Percentiles rank a stretch among this genome's conserved stretches.
phyloP scores from a whole-genome alignment of 2,888 invertebrate species.

The Diplolepis rosae region DNA sequence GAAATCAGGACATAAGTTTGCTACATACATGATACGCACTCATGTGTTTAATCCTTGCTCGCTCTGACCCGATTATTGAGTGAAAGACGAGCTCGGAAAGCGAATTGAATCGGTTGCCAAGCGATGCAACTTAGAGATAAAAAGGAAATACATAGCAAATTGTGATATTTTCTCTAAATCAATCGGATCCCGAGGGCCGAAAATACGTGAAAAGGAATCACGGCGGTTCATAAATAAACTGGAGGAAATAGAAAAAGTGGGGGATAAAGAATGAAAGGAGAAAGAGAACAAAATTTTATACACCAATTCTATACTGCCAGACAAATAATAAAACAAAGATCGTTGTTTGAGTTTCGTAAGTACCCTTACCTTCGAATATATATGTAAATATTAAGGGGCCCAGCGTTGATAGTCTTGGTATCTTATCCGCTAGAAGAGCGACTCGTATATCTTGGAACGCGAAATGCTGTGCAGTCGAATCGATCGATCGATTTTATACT shows the following conservation, averaged over 20 bases:
- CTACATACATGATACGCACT: constrained; percentile 4
- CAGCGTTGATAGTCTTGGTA: constrained; percentile 49
- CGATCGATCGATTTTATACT: constrained; percentile 50
- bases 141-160: constrained; percentile 54
- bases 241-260: constrained; percentile 34
- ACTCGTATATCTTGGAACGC: constrained; percentile 17
- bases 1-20: neutral
- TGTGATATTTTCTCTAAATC: constrained; percentile 63
- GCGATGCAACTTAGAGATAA: constrained; percentile 12
- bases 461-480: constrained; percentile 55
- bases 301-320: constrained; percentile 50
- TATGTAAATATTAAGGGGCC: constrained; percentile 38
- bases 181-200: constrained; percentile 54
- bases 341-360: constrained; percentile 44
- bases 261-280: constrained; percentile 18
- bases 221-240: constrained; percentile 35
- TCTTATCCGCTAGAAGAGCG: constrained; percentile 26
- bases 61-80: constrained; percentile 1
- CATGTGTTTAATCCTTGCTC: constrained; percentile 11
- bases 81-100: constrained; percentile 26
- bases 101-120: constrained; percentile 36
- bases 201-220: constrained; percentile 35
- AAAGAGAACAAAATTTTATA: constrained; percentile 39
- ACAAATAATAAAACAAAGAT: constrained; percentile 36
- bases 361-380: constrained; percentile 29